Evolutionary conservation across 2,888 invertebrate genomes (phyloP).

Genomic region (Campoplex nolae): DNA sequence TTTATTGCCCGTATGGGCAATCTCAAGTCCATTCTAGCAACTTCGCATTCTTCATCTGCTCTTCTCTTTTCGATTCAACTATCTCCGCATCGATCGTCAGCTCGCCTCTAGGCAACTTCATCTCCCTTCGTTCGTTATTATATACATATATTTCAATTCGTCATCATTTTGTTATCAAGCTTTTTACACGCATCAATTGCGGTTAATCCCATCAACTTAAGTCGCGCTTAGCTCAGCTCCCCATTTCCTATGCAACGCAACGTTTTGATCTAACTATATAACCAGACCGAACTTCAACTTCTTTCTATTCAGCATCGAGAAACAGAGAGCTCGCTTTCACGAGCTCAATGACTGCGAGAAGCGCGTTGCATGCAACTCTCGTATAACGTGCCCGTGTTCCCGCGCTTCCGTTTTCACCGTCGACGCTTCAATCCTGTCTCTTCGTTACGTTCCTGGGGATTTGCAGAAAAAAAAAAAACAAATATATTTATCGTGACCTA

Average conservation of each 20-base stretch:
- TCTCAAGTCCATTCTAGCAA: too few relatives aligned
- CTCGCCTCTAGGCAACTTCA: not conserved
- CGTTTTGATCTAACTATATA: slow-evolving; percentile 28
- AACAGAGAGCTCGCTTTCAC: slow-evolving; percentile 57
- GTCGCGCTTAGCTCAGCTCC: slow-evolving; percentile 8
- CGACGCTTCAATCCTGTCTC: slow-evolving; percentile 41
- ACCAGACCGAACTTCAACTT: slow-evolving; percentile 55
- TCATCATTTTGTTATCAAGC: not conserved
- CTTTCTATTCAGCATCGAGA: slow-evolving; percentile 36
- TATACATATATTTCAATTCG: not conserved
- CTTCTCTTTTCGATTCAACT: too few relatives aligned
- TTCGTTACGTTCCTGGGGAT: slow-evolving; percentile 3
- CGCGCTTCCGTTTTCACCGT: slow-evolving; percentile 66
- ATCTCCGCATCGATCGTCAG: too few relatives aligned
- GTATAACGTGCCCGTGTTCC: slow-evolving; percentile 40
- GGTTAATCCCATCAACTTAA: not conserved
- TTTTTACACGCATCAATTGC: not conserved
- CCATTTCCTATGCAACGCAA: slow-evolving; percentile 25
- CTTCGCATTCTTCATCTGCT: too few relatives aligned
- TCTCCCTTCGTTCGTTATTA: not conserved
- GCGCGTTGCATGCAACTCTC: slow-evolving; percentile 43
- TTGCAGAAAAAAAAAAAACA: too few relatives aligned
- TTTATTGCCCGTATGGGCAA: not conserved
- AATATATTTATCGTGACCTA: not conserved
- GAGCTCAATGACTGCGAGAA: slow-evolving; percentile 36